Conservation (phyloP, 2,888 invertebrate genomes). For the Philereme vetulata region DNA sequence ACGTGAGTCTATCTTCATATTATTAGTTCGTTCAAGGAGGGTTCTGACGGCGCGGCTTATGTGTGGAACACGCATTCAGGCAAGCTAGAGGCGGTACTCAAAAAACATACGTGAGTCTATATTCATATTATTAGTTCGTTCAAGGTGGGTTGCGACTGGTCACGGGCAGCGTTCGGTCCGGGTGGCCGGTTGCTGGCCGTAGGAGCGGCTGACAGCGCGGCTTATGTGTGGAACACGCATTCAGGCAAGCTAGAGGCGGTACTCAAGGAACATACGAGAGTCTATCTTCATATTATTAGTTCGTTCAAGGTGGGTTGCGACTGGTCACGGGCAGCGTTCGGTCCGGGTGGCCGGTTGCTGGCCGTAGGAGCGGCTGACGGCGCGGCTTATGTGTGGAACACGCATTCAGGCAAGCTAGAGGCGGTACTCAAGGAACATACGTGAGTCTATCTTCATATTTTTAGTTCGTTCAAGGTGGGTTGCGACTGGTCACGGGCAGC, state of each 20-base stretch:
- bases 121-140: too few species aligned
- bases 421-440: slow-evolving; percentile 91
- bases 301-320: slow-evolving; percentile 98
- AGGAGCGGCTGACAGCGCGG: slow-evolving; percentile 95
- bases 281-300: slow-evolving; percentile 51
- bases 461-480: slow-evolving; percentile 68
- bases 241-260: slow-evolving; percentile 89
- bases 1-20: slow-evolving; percentile 83
- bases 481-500: slow-evolving; percentile 97
- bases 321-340: slow-evolving; percentile 96
- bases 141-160: slow-evolving; percentile 98
- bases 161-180: slow-evolving; percentile 95
- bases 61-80: too few species aligned
- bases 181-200: slow-evolving; percentile 94
- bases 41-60: too few species aligned
- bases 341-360: slow-evolving; percentile 94
- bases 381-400: slow-evolving; percentile 95
- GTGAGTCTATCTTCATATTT: slow-evolving; percentile 83
- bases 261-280: slow-evolving; percentile 92
- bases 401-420: slow-evolving; percentile 89
- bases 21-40: not conserved
- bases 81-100: too few species aligned
- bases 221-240: slow-evolving; percentile 95
- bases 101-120: too few species aligned
- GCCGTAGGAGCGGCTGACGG: slow-evolving; percentile 97